Evolutionary conservation across 2,888 invertebrate genomes (phyloP).

Genomic region (Euplexia lucipara): DNA sequence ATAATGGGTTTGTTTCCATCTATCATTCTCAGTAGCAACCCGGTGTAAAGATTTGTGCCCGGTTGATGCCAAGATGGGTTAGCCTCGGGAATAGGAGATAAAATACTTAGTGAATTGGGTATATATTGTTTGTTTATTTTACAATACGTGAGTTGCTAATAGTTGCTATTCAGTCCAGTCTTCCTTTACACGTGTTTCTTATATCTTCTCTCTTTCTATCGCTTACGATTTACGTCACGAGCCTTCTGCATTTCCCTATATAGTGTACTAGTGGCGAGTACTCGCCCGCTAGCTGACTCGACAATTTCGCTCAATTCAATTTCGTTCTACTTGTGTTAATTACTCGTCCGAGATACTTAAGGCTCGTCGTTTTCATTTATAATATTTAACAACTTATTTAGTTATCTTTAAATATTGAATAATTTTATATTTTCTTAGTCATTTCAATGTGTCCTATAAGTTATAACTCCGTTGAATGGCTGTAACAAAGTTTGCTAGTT

Average conservation of each 20-base stretch:
- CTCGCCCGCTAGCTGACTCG: slow-evolving; percentile 45
- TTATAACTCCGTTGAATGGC: slow-evolving; percentile 3
- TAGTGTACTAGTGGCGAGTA: slow-evolving; percentile 28
- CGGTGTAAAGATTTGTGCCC: no score
- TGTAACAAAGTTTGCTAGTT: slow-evolving; percentile 7
- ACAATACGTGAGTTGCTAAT: no score
- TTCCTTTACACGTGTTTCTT: no score
- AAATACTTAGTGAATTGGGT: no score
- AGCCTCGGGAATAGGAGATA: no score
- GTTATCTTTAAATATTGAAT: slow-evolving; percentile 11
- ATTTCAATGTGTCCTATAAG: slow-evolving; percentile 3
- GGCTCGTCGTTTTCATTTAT: slow-evolving; percentile 31
- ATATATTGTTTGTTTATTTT: neutral
- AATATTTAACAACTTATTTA: slow-evolving; percentile 31
- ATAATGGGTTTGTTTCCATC: no score
- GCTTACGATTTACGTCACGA: no score
- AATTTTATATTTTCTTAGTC: slow-evolving; percentile 12
- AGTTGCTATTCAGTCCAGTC: neutral
- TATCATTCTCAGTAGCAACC: no score
- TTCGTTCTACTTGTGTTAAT: slow-evolving; percentile 65
- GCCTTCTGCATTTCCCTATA: slow-evolving; percentile 3
- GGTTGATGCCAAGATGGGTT: no score
- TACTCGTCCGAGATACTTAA: slow-evolving; percentile 54
- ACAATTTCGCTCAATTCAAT: slow-evolving; percentile 65
- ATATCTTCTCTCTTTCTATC: no score